Percentiles rank a stretch among this genome's conserved stretches.
phyloP scores from a whole-genome alignment of 2,888 invertebrate species.

The Encarsia formosa region DNA sequence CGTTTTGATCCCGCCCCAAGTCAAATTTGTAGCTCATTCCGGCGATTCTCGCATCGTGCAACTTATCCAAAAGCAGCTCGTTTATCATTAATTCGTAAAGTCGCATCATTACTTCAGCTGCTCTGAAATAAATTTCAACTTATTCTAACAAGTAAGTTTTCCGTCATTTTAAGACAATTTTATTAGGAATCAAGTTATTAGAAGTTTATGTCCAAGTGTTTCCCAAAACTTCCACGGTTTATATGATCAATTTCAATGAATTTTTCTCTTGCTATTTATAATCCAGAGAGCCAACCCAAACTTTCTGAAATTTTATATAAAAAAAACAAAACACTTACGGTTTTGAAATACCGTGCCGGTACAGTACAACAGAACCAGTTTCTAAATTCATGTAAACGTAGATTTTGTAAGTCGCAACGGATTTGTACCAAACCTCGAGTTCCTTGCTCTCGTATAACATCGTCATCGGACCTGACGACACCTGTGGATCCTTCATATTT shows the following conservation, averaged over 20 bases:
- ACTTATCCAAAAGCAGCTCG: constrained; percentile 60
- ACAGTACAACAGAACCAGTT: constrained; percentile 62
- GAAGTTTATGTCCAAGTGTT: too few relatives aligned
- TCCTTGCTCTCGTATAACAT: too few relatives aligned
- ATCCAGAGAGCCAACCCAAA: too few relatives aligned
- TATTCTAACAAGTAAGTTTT: too few relatives aligned
- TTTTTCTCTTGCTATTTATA: too few relatives aligned
- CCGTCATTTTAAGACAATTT: too few relatives aligned
- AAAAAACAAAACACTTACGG: constrained; percentile 10
- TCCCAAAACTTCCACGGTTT: too few relatives aligned
- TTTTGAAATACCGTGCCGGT: too few relatives aligned
- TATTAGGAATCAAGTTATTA: too few relatives aligned
- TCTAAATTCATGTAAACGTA: constrained; percentile 69
- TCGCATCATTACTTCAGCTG: constrained; percentile 54
- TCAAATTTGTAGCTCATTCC: constrained; percentile 62
- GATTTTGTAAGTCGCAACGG: constrained; percentile 76
- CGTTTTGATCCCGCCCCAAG: constrained; percentile 60
- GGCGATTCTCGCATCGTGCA: constrained; percentile 69
- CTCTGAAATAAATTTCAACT: not conserved
- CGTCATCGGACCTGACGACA: constrained; percentile 32
- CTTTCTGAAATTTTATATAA: too few relatives aligned
- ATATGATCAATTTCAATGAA: too few relatives aligned
- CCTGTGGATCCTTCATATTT: too few relatives aligned
- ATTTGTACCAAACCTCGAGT: constrained; percentile 77
- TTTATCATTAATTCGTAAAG: constrained; percentile 58